Evolutionary conservation across 2,113 vertebrate species (phyloP).

Genomic region (Pipa parva): DNA sequence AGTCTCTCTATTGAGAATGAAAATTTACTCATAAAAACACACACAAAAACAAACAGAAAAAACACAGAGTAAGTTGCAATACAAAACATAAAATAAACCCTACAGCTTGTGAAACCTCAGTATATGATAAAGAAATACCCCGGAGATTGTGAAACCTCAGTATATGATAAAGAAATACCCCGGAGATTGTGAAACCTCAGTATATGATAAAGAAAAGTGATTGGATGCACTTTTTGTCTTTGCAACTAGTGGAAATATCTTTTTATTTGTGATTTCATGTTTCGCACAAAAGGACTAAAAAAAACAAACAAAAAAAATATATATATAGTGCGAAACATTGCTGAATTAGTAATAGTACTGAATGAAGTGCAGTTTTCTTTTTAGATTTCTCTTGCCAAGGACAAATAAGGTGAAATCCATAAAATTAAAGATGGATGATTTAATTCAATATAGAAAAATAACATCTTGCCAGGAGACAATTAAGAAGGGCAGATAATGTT

Average conservation of each 20-base stretch:
- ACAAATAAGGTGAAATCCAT: constrained; percentile 10
- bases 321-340: not conserved
- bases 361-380: not conserved
- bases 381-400: not conserved
- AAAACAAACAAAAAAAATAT: not conserved
- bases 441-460: constrained; percentile 25
- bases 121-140: no score
- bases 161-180: no score
- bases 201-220: not conserved
- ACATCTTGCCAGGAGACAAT: not conserved
- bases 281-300: not conserved
- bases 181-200: not conserved
- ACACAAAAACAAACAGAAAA: no score
- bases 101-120: no score
- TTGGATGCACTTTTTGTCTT: not conserved
- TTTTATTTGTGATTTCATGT: not conserved
- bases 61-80: no score
- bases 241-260: not conserved
- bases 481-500: not conserved
- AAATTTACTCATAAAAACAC: no score
- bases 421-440: constrained; percentile 15
- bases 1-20: no score
- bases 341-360: not conserved
- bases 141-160: no score
- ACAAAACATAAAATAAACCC: no score